Conservation (phyloP, 2,888 invertebrate genomes). For the Cancer borealis region DNA sequence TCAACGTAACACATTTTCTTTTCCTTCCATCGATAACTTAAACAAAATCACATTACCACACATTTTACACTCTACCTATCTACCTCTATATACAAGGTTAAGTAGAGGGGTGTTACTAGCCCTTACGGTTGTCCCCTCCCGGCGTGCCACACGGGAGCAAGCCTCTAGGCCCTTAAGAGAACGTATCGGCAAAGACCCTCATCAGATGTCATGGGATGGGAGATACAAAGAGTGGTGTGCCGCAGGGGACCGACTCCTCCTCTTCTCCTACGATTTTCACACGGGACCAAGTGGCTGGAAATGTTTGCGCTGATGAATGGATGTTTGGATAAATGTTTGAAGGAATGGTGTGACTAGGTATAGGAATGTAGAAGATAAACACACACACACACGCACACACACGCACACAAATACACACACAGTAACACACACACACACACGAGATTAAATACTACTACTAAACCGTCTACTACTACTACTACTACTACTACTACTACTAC, state of each 20-base stretch:
- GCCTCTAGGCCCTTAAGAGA: not conserved
- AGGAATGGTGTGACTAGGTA: not conserved
- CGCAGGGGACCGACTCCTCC: not conserved
- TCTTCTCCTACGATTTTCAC: not conserved
- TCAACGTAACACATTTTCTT: not conserved
- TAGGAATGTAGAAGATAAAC: not conserved
- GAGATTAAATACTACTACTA: not conserved
- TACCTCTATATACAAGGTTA: not conserved
- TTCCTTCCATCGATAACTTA: not conserved
- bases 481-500: not conserved
- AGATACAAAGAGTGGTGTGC: slow-evolving; percentile 13
- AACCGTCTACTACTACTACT: not conserved
- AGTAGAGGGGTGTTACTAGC: not conserved
- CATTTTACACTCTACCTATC: not conserved
- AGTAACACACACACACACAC: not conserved
- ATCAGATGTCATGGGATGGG: not conserved
- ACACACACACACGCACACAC: not conserved
- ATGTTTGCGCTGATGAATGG: not conserved
- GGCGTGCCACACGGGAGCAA: slow-evolving; percentile 15
- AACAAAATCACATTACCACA: not conserved
- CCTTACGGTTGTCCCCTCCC: not conserved
- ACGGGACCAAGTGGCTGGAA: not conserved
- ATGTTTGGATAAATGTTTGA: not conserved
- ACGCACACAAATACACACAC: not conserved
- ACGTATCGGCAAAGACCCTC: not conserved